Base-by-base conservation (phyloP, 2,113 vertebrate species). In the Salvelinus namaycush region DNA sequence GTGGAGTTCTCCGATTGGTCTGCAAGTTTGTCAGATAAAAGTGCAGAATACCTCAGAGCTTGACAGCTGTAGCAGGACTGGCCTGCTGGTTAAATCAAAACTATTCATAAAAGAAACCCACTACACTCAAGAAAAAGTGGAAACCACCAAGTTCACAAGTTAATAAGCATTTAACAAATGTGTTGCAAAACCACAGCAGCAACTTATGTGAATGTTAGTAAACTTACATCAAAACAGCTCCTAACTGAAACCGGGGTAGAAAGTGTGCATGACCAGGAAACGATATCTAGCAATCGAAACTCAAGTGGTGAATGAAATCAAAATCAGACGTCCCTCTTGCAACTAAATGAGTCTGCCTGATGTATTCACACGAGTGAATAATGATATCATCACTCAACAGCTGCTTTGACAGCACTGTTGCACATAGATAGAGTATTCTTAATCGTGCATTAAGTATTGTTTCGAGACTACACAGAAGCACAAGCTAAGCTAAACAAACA, bases 1-100 rank as follows among this genome's bases (percentile, higher is more conserved):
- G 48, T 64, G 77, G 66, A 51, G 34, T 6, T 2, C 34, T 74
- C 26, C 74, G 72, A 93, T 67, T 90, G 89, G 91, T 74, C 72
- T 72, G 68, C 3, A 2, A 22, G 26, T 12, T 16, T 27, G 82
- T 86, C 89, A 80, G 7, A 16, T 57, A 20, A 67, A 59, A 9
- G 7, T 3, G 7, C 31, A 4, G 51, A 76, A 13, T 57, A 65
- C 67, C 69, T 77, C 81, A 84, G 69, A 81, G 74, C 31, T 71
- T 69, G 59, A 88, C 74, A 29, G 39, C 69, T 73, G 75, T 76
- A 66, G 78, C 76, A 77, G 76, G 65, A 79, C 73, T 76, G 72
- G 66, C 16, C 29, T 34, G 27, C 16, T 14, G 13, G 66, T 16
- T 26, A 68, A 16, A 39, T 31, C 5, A n/a, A 67, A 5, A 20